Evolutionary conservation across 2,113 vertebrate species (phyloP).

Genomic region (Myxocyprinus asiaticus): DNA sequence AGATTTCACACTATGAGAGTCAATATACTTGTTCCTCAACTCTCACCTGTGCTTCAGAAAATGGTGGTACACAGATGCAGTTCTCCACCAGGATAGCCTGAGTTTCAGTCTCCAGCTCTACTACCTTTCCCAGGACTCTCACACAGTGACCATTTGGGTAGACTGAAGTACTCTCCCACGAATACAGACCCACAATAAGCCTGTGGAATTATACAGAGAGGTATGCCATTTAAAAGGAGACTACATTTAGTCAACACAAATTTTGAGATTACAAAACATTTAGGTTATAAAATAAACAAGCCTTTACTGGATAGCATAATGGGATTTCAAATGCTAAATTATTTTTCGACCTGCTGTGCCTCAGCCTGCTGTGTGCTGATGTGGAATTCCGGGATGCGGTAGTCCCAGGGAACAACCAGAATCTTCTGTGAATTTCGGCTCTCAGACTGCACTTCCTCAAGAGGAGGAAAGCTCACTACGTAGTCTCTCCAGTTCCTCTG

Average conservation of each 20-base stretch:
- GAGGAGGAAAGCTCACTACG: slow-evolving; percentile 89
- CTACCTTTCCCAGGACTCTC: slow-evolving; percentile 85
- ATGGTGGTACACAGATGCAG: slow-evolving; percentile 83
- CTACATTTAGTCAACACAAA: no score
- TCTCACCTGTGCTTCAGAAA: slow-evolving; percentile 93
- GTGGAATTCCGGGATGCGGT: slow-evolving; percentile 91
- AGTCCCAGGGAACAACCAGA: slow-evolving; percentile 91
- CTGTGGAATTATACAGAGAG: slow-evolving; percentile 79
- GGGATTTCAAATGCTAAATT: neutral
- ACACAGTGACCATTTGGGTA: slow-evolving; percentile 95
- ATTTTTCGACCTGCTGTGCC: slow-evolving; percentile 82
- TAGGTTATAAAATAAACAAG: no score
- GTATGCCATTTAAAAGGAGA: no score
- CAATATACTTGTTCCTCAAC: no score
- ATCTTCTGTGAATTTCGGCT: slow-evolving; percentile 85
- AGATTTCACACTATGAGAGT: no score
- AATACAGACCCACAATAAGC: slow-evolving; percentile 91
- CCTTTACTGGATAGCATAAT: neutral
- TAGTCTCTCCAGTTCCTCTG: slow-evolving; percentile 98
- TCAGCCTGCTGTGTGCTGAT: slow-evolving; percentile 94
- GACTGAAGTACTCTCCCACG: slow-evolving; percentile 88
- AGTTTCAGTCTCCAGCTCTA: slow-evolving; percentile 91
- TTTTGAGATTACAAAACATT: no score
- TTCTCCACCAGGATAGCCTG: slow-evolving; percentile 93
- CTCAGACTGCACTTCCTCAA: slow-evolving; percentile 84